Base-by-base conservation (phyloP, 2,113 vertebrate species). In the Anhinga anhinga region DNA sequence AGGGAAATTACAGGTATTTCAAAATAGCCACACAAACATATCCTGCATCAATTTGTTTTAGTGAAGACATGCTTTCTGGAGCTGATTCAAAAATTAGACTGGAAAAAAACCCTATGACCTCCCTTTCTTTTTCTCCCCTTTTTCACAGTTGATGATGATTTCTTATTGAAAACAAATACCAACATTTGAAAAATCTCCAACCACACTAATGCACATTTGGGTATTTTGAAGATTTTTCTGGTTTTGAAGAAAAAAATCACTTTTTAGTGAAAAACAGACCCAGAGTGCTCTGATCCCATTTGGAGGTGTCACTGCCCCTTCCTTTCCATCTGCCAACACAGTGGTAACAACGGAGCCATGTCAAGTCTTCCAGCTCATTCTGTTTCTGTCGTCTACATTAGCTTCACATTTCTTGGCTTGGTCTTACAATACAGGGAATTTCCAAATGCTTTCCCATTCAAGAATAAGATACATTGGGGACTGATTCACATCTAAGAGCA, bases 1-100 rank as follows among this genome's bases (percentile, higher is more conserved):
- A 92, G 92, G 92, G 80, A 96, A 95, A 95, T 96, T 93, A 84
- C 90, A 90, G 82, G 80, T 95, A 59, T 95, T 93, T 74, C 76
- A 58, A 89, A 94, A 86, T 50, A 94, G 69, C 93, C 88, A 83
- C 72, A 93, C 82, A 92, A 95, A 96, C 42, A 67, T 63, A 92
- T 52, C 77, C 34, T 63, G 65, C 86, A 71, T 82, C 82, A 92
- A 67, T 93, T 94, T 94, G 73, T 74, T 83, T 86, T 86, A 88
- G 90, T 27, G 26, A 90, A 86, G 86, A 66, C 88, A 76, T 56
- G 52, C 12, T 88, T 91, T 86, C 82, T 93, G 83, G 55, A 86
- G 1, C 88, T 63, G 59, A 67, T 67, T 86, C 86, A 88, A 59
- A 88, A 84, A 82, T 82, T 53, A 93, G 44, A 22, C 38, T 67